Evolutionary conservation across 1,140 invertebrate genomes (phyloP).

Genomic region (Drosophila leontia): DNA sequence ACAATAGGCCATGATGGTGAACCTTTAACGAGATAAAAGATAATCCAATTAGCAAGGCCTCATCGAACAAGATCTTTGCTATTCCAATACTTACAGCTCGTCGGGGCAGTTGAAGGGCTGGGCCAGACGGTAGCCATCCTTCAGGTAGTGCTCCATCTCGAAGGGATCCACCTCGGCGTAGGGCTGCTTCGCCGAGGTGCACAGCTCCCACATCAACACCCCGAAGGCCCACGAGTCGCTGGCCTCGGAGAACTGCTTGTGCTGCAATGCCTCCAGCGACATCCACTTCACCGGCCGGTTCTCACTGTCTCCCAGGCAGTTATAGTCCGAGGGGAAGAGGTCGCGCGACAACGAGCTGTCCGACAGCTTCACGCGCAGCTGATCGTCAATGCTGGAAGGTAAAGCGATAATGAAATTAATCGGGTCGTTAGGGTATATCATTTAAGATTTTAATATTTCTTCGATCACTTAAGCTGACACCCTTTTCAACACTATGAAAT

Average conservation of each 20-base stretch:
- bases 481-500: neutral
- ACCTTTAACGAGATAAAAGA: conserved; percentile 86
- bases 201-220: conserved; percentile 97
- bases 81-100: conserved; percentile 91
- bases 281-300: conserved; percentile 98
- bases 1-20: conserved; percentile 97
- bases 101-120: conserved; percentile 98
- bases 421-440: too few relatives aligned
- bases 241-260: conserved; percentile 93
- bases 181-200: conserved; percentile 96
- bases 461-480: neutral
- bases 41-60: conserved; percentile 1
- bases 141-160: conserved; percentile 95
- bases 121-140: conserved; percentile 95
- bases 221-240: conserved; percentile 98
- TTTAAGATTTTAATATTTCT: neutral
- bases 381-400: conserved; percentile 89
- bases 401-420: conserved; percentile 2
- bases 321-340: conserved; percentile 97
- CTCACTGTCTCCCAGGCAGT: conserved; percentile 97
- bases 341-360: conserved; percentile 96
- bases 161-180: conserved; percentile 90
- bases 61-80: neutral
- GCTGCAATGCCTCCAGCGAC: conserved; percentile 93
- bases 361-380: conserved; percentile 94